Evolutionary conservation across 2,888 invertebrate species (phyloP), one percentile per base, ranked within the genome.

Genomic region (Anthrax anthrax): DNA sequence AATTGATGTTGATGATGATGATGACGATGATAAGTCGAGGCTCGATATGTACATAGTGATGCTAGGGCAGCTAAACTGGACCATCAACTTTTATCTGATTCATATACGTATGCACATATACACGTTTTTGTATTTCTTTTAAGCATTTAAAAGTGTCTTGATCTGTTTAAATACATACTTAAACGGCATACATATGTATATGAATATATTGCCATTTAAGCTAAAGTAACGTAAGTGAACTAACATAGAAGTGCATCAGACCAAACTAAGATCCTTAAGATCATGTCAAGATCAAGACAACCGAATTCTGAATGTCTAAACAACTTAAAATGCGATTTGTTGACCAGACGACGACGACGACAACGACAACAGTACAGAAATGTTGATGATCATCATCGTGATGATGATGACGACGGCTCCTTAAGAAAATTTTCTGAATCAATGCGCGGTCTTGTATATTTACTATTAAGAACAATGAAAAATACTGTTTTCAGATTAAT

Each of bases 231-330:
- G n/a, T n/a, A n/a, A n/a, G n/a, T n/a, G n/a, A n/a, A n/a, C n/a
- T n/a, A n/a, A n/a, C n/a, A n/a, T n/a, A n/a, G n/a, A n/a, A n/a
- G n/a, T n/a, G n/a, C n/a, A n/a, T n/a, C n/a, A 29, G 39, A 18
- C 32, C 34, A 39, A 44, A 34, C 14, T 32, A 37, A 39, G 18
- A 39, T 39, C 36, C 34, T 40, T 40, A 42, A 46, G 46, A 46
- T 46, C 42, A 46, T 46, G 46, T 46, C 46, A 46, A 46, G 46
- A 46, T 46, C 46, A 46, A 42, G 46, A 37, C 46, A 46, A 42
- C 46, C 46, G 34, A 42, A 42, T 39, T 46, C 37, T 46, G 46
- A 46, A 46, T 42, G 46, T 46, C 46, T 46, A 46, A 46, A 46
- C 46, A 46, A 42, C 46, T 45, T 45, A 40, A 45, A 40, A 45